Conservation (phyloP, 2,888 invertebrate species). For the Synergus umbraculus region DNA sequence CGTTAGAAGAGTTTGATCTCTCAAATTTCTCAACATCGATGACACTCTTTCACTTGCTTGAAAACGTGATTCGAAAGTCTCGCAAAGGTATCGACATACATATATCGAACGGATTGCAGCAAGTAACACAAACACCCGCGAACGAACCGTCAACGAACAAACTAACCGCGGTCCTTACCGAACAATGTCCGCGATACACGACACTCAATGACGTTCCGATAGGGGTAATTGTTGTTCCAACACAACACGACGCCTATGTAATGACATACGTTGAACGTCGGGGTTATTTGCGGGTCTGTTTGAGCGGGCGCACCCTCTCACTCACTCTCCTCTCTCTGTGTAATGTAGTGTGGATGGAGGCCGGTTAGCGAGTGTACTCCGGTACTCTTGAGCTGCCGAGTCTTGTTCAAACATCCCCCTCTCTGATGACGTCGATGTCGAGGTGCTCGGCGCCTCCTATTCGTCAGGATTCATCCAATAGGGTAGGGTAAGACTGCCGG, state of each 20-base stretch:
- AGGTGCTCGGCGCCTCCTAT: slow-evolving; percentile 45
- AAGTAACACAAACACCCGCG: slow-evolving; percentile 43
- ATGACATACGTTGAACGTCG: slow-evolving; percentile 54
- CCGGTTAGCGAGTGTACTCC: slow-evolving; percentile 76
- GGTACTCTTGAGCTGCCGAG: slow-evolving; percentile 73
- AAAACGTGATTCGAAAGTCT: slow-evolving; percentile 3
- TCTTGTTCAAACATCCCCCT: slow-evolving; percentile 74
- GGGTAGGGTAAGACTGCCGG: neutral
- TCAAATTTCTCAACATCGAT: neutral
- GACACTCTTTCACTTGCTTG: neutral
- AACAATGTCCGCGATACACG: slow-evolving; percentile 57
- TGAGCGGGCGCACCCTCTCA: slow-evolving; percentile 58
- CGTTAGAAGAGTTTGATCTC: neutral
- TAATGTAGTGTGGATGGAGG: slow-evolving; percentile 73
- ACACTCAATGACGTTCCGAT: slow-evolving; percentile 61
- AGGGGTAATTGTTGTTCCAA: slow-evolving; percentile 66
- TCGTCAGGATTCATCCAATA: slow-evolving; percentile 22
- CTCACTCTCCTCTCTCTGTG: slow-evolving; percentile 44
- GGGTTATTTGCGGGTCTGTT: slow-evolving; percentile 61
- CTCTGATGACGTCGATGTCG: slow-evolving; percentile 45
- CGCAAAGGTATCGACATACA: slow-evolving; percentile 11
- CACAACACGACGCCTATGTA: slow-evolving; percentile 59
- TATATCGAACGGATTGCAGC: neutral
- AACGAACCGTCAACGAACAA: slow-evolving; percentile 43
- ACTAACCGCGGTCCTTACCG: slow-evolving; percentile 49